These are phyloP conservation scores for Suncus etruscus DNA, from an alignment of 2,113 vertebrate genomes.

Conservation along the genomic window DNA sequence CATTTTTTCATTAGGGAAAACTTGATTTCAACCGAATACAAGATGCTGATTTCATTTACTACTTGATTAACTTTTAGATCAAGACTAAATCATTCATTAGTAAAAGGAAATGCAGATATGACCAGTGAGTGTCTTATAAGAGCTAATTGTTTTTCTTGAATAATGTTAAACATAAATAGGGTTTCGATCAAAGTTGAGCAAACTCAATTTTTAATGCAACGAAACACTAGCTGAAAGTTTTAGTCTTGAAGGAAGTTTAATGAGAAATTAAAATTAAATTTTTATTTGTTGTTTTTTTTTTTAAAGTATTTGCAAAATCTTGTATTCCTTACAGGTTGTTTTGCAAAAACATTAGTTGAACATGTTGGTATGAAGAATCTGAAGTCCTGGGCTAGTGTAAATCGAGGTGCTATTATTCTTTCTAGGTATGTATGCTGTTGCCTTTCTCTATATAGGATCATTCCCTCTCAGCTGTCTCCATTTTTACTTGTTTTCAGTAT, in stretches of 20 bases:
- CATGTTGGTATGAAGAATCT: conserved; percentile 91
- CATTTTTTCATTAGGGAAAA: neutral
- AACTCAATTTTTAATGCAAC: neutral
- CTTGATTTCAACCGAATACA: neutral
- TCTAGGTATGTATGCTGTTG: conserved; percentile 89
- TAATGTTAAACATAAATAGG: conserved; percentile 19
- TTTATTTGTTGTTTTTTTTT: neutral
- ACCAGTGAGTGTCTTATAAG: neutral
- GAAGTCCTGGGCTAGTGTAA: conserved; percentile 92
- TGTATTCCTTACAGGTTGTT: conserved; percentile 88
- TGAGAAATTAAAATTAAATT: neutral
- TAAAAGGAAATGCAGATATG: conserved; percentile 34
- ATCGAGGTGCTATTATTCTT: conserved; percentile 96
- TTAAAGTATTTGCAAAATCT: neutral
- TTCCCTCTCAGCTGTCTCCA: neutral
- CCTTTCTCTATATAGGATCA: neutral
- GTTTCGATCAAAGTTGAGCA: conserved; percentile 46
- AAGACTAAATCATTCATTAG: conserved; percentile 44
- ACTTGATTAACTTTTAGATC: conserved; percentile 39
- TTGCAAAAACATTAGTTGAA: conserved; percentile 92
- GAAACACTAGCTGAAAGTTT: neutral
- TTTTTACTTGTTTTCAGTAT: neutral
- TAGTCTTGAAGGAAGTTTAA: neutral
- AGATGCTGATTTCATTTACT: conserved; percentile 33
- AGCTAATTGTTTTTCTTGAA: conserved; percentile 46